phyloP scores from a whole-genome alignment of 1,140 invertebrate genomes.

The Geopemphigus sp. region DNA sequence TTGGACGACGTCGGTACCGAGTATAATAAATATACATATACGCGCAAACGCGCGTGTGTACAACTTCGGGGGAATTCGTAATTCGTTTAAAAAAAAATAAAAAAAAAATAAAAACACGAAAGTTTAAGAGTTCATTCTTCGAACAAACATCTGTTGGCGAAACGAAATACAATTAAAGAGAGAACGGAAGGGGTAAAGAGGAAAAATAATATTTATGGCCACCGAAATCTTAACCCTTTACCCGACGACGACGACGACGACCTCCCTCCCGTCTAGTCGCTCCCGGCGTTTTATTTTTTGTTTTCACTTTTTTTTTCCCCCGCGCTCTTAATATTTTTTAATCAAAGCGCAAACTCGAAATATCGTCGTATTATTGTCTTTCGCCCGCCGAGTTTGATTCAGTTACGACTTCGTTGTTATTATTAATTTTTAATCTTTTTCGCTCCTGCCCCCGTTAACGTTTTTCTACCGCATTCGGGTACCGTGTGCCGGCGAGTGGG shows the following conservation, averaged over 20 bases:
- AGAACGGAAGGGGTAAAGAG: slow-evolving; percentile 2
- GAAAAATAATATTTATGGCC: slow-evolving; percentile 45
- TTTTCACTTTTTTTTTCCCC: slow-evolving; percentile 25
- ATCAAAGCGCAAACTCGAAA: slow-evolving; percentile 49
- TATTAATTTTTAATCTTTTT: slow-evolving; percentile 49
- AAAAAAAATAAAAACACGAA: slow-evolving; percentile 21
- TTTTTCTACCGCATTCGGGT: slow-evolving; percentile 38
- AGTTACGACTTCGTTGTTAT: slow-evolving; percentile 49
- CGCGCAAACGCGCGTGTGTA: background rate
- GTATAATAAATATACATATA: too few relatives aligned
- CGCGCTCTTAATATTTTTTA: slow-evolving; percentile 45
- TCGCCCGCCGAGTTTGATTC: slow-evolving; percentile 48
- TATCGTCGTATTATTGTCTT: slow-evolving; percentile 50
- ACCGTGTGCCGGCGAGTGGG: background rate
- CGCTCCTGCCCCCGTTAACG: slow-evolving; percentile 4
- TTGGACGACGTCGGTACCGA: background rate
- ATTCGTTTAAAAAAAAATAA: slow-evolving; percentile 42
- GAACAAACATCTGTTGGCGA: slow-evolving; percentile 47
- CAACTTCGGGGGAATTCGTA: slow-evolving; percentile 16
- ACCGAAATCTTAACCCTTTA: slow-evolving; percentile 46
- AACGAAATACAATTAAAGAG: slow-evolving; percentile 49
- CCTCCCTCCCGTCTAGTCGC: background rate
- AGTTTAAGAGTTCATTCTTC: slow-evolving; percentile 48
- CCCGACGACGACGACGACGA: background rate
- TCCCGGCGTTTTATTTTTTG: slow-evolving; percentile 16